phyloP scores from a whole-genome alignment of 30 jellyfish, hydroid and myxozoan species.

The Rhopilema esculentum region DNA sequence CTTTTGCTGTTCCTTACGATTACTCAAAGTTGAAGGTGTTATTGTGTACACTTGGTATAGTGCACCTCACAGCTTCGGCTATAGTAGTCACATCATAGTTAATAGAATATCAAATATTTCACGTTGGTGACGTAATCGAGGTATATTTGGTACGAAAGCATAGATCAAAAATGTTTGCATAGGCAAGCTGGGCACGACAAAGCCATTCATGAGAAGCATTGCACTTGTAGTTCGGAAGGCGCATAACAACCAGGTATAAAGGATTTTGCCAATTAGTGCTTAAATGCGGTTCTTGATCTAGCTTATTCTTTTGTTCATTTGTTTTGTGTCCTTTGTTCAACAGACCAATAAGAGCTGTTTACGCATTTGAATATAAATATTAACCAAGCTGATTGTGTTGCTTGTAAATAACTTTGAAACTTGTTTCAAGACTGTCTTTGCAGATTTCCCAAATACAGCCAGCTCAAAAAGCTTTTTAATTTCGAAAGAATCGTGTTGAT shows the following conservation, averaged over 20 bases:
- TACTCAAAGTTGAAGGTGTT: no score
- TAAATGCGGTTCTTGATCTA: background rate
- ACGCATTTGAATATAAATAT: background rate
- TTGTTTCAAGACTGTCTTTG: background rate
- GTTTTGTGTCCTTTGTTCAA: background rate
- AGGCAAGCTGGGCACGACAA: background rate
- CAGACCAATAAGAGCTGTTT: background rate
- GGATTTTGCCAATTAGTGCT: background rate
- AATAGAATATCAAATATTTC: no score
- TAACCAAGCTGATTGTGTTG: background rate
- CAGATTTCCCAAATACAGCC: background rate
- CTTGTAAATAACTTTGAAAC: background rate
- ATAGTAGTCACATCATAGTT: no score
- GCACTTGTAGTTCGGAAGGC: background rate
- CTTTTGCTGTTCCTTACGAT: no score
- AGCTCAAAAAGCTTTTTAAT: background rate
- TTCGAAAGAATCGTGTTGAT: background rate
- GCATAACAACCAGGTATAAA: background rate
- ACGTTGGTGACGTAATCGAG: no score
- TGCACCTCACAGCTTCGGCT: no score
- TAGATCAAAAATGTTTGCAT: background rate
- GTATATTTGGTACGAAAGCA: no score
- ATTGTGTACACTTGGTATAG: no score
- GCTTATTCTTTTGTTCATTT: background rate
- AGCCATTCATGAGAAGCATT: background rate